A percentile compares a stretch with the other conserved stretches of the same genome.
These are phyloP conservation scores for Nemotelus pantherinus DNA, from an alignment of 2,888 invertebrate genomes.

Conservation along the genomic window DNA sequence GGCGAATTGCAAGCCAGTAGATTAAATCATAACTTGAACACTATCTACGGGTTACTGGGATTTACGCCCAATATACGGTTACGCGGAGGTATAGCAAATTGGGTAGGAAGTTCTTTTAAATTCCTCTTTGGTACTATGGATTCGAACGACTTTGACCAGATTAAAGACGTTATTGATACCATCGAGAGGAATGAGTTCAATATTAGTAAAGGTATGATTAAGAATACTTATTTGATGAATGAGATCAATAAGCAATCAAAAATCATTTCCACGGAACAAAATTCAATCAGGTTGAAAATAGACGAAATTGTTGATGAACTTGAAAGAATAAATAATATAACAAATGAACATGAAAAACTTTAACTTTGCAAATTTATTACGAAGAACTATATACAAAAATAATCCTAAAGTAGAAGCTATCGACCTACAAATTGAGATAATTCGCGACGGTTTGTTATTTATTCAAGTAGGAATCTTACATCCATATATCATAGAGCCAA, in stretches of 20 bases:
- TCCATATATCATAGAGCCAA: not conserved
- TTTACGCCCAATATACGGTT: no score
- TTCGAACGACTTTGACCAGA: not conserved
- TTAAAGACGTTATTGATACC: not conserved
- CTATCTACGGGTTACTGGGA: no score
- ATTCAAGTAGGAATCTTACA: conserved; percentile 3
- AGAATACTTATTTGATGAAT: not conserved
- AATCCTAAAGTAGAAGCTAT: not conserved
- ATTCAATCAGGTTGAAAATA: not conserved
- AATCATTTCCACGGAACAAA: not conserved
- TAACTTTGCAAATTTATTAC: not conserved
- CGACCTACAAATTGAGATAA: not conserved
- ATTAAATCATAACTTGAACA: no score
- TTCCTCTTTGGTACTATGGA: not conserved
- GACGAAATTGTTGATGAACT: not conserved
- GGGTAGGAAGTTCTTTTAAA: not conserved
- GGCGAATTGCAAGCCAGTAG: no score
- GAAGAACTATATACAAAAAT: not conserved
- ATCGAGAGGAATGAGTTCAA: not conserved
- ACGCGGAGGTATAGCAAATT: not conserved
- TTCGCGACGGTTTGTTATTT: not conserved
- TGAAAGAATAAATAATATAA: not conserved
- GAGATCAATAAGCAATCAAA: not conserved
- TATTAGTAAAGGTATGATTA: not conserved
- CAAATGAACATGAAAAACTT: not conserved